Evolutionary conservation across 2,797 vertebrate genomes (phyloP).

Genomic region (Sebastolobus alascanus): DNA sequence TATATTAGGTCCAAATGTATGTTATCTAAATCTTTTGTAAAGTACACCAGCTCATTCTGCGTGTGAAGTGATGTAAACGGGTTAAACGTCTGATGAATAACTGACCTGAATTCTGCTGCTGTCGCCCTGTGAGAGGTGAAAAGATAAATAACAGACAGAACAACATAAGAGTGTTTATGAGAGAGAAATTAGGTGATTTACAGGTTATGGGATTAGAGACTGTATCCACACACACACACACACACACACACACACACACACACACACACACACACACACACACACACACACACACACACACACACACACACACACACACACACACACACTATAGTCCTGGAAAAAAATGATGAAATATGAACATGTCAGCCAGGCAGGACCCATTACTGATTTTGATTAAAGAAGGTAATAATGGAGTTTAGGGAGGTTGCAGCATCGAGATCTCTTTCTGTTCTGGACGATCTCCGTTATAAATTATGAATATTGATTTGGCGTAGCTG

Average conservation of each 20-base stretch:
- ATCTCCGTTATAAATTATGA: constrained; percentile 49
- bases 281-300: background rate
- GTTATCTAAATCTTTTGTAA: background rate
- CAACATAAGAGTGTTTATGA: background rate
- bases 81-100: constrained; percentile 34
- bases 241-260: background rate
- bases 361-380: constrained; percentile 42
- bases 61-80: background rate
- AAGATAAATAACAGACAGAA: constrained; percentile 19
- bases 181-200: constrained; percentile 32
- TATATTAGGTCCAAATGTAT: background rate
- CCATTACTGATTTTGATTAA: constrained; percentile 68
- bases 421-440: constrained; percentile 32
- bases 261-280: background rate
- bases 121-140: background rate
- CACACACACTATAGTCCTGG: background rate
- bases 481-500: constrained; percentile 38
- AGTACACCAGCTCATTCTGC: background rate
- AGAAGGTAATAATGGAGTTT: constrained; percentile 61
- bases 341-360: constrained; percentile 64
- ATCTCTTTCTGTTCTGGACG: constrained; percentile 39
- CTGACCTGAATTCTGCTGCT: constrained; percentile 39
- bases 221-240: background rate
- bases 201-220: constrained; percentile 31
- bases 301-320: constrained; percentile 8